These are phyloP conservation scores for Lagothrix lagotricha DNA, from an alignment of 2,797 vertebrate genomes.

Conservation along the genomic window DNA sequence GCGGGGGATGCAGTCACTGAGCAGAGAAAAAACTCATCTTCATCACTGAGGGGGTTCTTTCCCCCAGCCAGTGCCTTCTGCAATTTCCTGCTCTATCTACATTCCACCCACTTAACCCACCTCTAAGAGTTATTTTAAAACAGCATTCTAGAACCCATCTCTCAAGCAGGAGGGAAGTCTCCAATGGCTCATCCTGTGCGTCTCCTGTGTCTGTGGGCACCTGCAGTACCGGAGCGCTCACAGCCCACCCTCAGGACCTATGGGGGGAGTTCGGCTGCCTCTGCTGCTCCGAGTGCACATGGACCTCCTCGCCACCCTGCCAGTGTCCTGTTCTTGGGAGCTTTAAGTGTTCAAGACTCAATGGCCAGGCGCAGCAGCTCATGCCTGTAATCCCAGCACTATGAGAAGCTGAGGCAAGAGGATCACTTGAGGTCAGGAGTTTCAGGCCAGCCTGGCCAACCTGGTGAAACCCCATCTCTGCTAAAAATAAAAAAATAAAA, in stretches of 20 bases:
- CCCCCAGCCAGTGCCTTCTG: neutral
- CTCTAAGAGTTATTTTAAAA: neutral
- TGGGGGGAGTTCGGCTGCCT: accelerated
- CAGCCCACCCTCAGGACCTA: neutral
- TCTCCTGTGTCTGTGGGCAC: neutral
- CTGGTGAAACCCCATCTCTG: neutral
- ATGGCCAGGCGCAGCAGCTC: too few species aligned
- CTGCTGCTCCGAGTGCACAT: accelerated
- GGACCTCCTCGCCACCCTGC: neutral
- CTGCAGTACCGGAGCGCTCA: too few species aligned
- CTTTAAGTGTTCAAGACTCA: neutral
- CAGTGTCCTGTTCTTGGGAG: neutral
- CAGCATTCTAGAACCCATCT: neutral
- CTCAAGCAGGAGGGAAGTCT: neutral
- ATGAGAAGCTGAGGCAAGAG: neutral
- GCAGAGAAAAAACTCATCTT: neutral
- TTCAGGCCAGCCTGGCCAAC: neutral
- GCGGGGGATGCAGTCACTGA: neutral
- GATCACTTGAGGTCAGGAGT: neutral
- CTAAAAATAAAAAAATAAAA: neutral
- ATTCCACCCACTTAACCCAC: neutral
- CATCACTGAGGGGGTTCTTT: neutral
- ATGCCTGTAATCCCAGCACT: neutral
- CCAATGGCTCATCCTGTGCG: neutral
- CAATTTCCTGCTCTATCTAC: neutral